Evolutionary conservation across 2,797 vertebrate genomes (phyloP), one percentile per base, ranked within the genome.

Genomic region (Micrastur ruficollis): DNA sequence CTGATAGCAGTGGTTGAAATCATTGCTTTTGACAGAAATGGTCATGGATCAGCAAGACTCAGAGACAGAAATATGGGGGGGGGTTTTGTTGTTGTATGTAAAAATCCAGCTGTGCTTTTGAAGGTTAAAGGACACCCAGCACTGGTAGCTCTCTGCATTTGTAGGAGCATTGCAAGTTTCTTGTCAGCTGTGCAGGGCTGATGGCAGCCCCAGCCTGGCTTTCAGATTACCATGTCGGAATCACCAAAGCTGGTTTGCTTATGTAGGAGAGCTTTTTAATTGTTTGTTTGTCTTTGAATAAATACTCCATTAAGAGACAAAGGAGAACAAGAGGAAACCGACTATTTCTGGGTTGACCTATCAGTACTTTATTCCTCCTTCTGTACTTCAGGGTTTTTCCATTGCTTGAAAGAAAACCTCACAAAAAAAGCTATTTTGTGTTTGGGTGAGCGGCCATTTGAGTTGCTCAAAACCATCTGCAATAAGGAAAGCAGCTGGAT

Each of bases 1-100:
- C 27, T 68, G 81, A 40, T 61, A 46, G 90, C 17, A 22, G 75
- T 32, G 91, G 44, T 19, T 14, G 91, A 89, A 95, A 63, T 93
- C 78, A 98, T 96, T 2, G 42, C 94, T 85, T 93, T 22, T 97
- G 97, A 98, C 97, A 98, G 85, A 18, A 11, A 50, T 17, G 84
- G 70, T 82, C 83, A 26, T 3, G 66, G 89, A 94, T 94, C 42
- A 94, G 87, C 86, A 90, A 61, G 85, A 73, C 56, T 86, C 26
- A 40, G 75, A 66, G 86, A 63, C 56, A 89, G 71, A 79, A 70
- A 12, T 26, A 38, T 4, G 11, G 53, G 46, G 36, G 36, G 36
- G 36, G 36, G 36, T 8, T 50, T 74, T 44, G 44, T 56, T 75
- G 90, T 84, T 3, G 0, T 61, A 6, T 46, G 50, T 81, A 22